Conservation (phyloP, 2,113 vertebrate genomes). For the Catharus bicknelli region DNA sequence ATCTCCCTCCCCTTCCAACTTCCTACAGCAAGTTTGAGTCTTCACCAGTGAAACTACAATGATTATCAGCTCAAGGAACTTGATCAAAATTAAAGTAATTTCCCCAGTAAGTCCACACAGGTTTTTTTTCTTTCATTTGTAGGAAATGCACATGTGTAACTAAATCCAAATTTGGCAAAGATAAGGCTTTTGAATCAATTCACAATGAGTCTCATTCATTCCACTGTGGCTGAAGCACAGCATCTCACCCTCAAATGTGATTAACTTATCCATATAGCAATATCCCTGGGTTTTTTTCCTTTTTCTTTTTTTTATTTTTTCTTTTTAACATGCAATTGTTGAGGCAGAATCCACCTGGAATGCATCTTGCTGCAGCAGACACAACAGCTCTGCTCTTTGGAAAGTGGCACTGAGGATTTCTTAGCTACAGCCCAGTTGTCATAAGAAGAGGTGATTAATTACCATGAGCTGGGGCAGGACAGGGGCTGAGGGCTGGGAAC, state of each 20-base stretch:
- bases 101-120: background rate
- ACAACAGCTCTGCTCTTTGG: slow-evolving; percentile 8
- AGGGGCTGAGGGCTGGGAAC: background rate
- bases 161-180: slow-evolving; percentile 25
- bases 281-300: background rate
- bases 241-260: background rate
- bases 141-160: background rate
- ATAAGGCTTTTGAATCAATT: background rate
- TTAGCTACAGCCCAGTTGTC: background rate
- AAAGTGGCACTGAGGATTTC: background rate
- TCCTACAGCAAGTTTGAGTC: background rate
- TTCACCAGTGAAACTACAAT: background rate
- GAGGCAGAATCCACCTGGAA: background rate
- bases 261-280: background rate
- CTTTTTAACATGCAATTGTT: background rate
- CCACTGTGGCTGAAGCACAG: background rate
- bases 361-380: background rate
- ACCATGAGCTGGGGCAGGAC: background rate
- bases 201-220: slow-evolving; percentile 17
- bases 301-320: background rate
- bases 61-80: background rate
- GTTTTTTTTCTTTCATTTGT: background rate
- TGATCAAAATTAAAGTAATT: background rate
- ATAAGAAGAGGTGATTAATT: slow-evolving; percentile 35
- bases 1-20: background rate